Evolutionary conservation across 2,113 vertebrate species (phyloP), one percentile per base, ranked within the genome.

Genomic region (Puntigrus tetrazona): DNA sequence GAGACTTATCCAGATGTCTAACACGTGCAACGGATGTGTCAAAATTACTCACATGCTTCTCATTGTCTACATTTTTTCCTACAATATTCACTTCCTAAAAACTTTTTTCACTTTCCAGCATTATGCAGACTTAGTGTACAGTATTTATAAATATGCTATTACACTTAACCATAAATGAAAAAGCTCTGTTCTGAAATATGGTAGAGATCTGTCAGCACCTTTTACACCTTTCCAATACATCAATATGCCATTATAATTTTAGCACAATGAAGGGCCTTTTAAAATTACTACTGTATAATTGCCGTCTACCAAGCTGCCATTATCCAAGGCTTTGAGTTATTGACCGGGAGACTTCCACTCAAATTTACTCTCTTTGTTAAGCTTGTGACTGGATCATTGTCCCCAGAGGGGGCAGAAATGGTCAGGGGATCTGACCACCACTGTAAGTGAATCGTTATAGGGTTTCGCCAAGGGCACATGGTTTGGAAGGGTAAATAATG

Each of bases 221-320:
- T 88, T 88, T 85, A 85, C 69, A 27, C 25, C 73, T 87, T 83
- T 86, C 84, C 88, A 81, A 87, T 87, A 87, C 52, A 88, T 88
- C 87, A 87, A 88, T 88, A 87, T 83, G 80, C 50, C 81, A 80
- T 80, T 65, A 85, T 88, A 80, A 88, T 87, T 83, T 83, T 45
- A 83, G 75, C 50, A 50, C 77, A 87, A 83, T 87, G 61, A 77
- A 81, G 61, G 22, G 70, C 76, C 82, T 41, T 87, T 83, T 80
- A 87, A 85, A 83, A 85, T 83, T 80, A 78, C 83, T 83, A 76
- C 84, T 69, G 81, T 86, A 79, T 88, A 86, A 85, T 87, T 87
- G 81, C 81, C 80, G 50, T 85, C 85, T 72, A 45, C 67, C 50
- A 79, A 76, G 63, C 79, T 61, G 27, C 85, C 61, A 83, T 88